phyloP scores from a whole-genome alignment of 2,113 vertebrate genomes.

The Pteropus alecto region DNA sequence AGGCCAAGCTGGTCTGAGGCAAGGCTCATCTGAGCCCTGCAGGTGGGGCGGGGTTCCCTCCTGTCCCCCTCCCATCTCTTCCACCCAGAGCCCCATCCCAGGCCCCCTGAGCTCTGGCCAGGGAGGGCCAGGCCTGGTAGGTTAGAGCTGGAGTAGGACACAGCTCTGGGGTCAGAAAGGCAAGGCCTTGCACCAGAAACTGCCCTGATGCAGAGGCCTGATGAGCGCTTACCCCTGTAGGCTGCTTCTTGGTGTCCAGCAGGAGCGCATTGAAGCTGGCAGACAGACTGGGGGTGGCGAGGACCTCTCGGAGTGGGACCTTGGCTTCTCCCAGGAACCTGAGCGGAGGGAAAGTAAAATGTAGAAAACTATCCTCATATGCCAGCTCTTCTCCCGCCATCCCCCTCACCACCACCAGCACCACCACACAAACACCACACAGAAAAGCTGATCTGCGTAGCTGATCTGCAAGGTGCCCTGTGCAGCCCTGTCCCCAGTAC shows the following conservation, averaged over 20 bases:
- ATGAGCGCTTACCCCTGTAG: slow-evolving; percentile 87
- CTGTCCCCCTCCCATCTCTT: no score
- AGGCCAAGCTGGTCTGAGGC: not conserved
- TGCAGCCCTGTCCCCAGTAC: not conserved
- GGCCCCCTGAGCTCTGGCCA: not conserved
- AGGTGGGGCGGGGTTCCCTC: not conserved
- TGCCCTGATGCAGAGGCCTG: rapidly evolving
- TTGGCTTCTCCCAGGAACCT: slow-evolving; percentile 94
- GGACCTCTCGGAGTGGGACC: slow-evolving; percentile 89
- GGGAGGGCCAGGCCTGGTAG: not conserved
- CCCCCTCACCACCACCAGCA: not conserved
- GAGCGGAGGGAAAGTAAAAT: not conserved
- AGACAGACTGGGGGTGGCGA: slow-evolving; percentile 87
- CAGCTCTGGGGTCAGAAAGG: not conserved
- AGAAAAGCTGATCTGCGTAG: not conserved
- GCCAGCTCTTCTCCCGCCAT: not conserved
- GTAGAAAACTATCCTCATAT: not conserved
- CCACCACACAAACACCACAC: not conserved
- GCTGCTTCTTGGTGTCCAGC: slow-evolving; percentile 91
- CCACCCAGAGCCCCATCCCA: not conserved
- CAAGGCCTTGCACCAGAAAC: not conserved
- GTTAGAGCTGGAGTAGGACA: not conserved
- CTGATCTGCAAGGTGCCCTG: not conserved
- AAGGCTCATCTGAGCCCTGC: not conserved
- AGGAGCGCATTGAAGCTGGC: slow-evolving; percentile 91